Evolutionary conservation across 2,888 invertebrate species (phyloP).

Genomic region (Megamerina dolium): DNA sequence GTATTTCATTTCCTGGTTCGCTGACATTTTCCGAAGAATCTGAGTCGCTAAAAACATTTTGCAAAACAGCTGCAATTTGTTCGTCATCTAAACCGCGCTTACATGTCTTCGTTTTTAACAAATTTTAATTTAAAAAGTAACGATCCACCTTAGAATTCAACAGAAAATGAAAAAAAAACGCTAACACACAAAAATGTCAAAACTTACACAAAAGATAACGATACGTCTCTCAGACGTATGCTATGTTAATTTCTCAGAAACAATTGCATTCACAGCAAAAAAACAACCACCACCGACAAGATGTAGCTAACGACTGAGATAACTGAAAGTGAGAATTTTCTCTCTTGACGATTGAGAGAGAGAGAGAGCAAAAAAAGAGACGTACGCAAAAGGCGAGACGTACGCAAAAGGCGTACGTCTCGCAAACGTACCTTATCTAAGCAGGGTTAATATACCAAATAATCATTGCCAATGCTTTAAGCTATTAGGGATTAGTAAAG

Average conservation of each 20-base stretch:
- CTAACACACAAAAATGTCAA: not conserved
- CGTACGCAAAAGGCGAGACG: no score
- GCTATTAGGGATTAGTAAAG: no score
- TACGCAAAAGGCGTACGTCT: no score
- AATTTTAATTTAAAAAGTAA: not conserved
- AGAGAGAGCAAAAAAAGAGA: no score
- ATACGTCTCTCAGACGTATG: conserved; percentile 6
- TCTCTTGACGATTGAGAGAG: no score
- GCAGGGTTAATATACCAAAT: no score
- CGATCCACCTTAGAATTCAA: conserved; percentile 2
- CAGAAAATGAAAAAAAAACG: not conserved
- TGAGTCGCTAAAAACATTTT: conserved; percentile 5
- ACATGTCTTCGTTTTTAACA: conserved; percentile 1
- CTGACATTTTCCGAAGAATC: conserved; percentile 3
- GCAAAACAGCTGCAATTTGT: conserved; percentile 3
- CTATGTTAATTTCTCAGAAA: not conserved
- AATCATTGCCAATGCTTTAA: no score
- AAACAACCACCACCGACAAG: no score
- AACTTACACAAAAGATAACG: conserved; percentile 1
- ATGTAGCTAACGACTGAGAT: no score
- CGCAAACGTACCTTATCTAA: no score
- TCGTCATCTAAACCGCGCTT: conserved; percentile 6
- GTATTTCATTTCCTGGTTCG: conserved; percentile 6
- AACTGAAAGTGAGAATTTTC: no score
- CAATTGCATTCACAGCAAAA: no score